Evolutionary conservation across 2,888 invertebrate species (phyloP), one percentile per base, ranked within the genome.

Genomic region (Pinctada fucata): DNA sequence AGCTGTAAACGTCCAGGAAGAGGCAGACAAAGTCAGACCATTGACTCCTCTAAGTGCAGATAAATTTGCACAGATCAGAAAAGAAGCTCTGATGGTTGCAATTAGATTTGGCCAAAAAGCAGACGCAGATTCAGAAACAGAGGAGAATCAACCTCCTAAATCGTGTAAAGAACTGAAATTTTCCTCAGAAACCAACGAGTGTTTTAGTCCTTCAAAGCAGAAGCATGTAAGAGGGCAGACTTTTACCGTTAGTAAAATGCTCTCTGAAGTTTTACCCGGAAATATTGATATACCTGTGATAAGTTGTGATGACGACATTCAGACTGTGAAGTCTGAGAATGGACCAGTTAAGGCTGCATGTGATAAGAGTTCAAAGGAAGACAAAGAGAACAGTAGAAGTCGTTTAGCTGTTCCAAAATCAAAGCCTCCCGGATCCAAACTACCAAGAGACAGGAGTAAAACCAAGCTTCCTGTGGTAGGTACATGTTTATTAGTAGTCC

Each of bases 31-130:
- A 51, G 52, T 79, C 5, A 83, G 82, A 63, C 85, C 86, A 2
- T 64, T 85, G 31, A 86, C 86, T 71, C 87, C 88, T 0, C 83
- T 88, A 3, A 84, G 84, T 48, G 79, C 86, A 0, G 68, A 83
- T 47, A 85, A 88, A 74, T 77, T 86, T 48, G 88, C 88, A 13
- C 85, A 87, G 65, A 80, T 88, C 16, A 83, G 79, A 10, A 86
- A 85, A 68, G 88, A 89, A 70, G 87, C 87, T 8, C 84, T 85
- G 75, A 76, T 82, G 50, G 82, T 88, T 31, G 86, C 85, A 0
- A 82, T 79, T 69, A 79, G 86, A 67, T 81, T 88, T 16, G 76
- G 68, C 47, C 5, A 79, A 16, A 66, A 72, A 45, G 65, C 71
- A 13, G 77, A 81, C 52, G 51, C 71, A 31, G 47, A 70, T 16